Percentiles rank a stretch among this genome's conserved stretches.
Evolutionary conservation across 2,113 vertebrate species (phyloP).

Genomic region (Phrynosoma blainvillii): DNA sequence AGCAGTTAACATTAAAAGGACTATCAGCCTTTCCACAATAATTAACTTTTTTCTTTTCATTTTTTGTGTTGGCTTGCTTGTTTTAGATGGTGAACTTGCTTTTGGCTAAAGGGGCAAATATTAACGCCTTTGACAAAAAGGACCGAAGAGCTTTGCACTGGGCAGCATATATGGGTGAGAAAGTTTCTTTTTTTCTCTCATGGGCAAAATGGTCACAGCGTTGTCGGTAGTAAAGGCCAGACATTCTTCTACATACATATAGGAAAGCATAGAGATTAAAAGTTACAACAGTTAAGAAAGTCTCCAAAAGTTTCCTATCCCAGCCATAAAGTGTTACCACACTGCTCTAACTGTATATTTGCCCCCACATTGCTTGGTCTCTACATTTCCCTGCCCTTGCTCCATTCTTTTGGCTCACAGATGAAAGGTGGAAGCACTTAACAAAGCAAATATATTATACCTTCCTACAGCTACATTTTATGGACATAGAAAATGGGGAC

Average conservation of each 20-base stretch:
- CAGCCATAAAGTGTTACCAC: too few species aligned
- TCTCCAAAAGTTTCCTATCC: background rate
- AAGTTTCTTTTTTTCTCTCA: background rate
- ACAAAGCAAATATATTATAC: too few species aligned
- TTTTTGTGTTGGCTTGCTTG: constrained; percentile 22
- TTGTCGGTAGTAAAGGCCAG: background rate
- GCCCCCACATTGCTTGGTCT: background rate
- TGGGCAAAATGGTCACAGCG: background rate
- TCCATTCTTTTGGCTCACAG: background rate
- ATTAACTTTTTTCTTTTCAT: constrained; percentile 25
- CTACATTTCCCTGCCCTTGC: background rate
- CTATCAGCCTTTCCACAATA: background rate
- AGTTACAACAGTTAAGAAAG: too few species aligned
- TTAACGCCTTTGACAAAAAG: constrained; percentile 98
- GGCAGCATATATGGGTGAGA: constrained; percentile 95
- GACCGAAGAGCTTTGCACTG: constrained; percentile 95
- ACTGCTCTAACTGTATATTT: background rate
- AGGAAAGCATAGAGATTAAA: too few species aligned
- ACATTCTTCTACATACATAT: too few species aligned
- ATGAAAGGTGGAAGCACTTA: background rate
- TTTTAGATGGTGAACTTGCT: constrained; percentile 95
- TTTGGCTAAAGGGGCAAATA: constrained; percentile 94
- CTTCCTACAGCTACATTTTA: too few species aligned
- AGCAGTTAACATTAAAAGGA: background rate
- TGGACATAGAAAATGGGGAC: too few species aligned